These are phyloP conservation scores for Manacus vitellinus DNA, from an alignment of 2,113 vertebrate species.

Conservation along the genomic window DNA sequence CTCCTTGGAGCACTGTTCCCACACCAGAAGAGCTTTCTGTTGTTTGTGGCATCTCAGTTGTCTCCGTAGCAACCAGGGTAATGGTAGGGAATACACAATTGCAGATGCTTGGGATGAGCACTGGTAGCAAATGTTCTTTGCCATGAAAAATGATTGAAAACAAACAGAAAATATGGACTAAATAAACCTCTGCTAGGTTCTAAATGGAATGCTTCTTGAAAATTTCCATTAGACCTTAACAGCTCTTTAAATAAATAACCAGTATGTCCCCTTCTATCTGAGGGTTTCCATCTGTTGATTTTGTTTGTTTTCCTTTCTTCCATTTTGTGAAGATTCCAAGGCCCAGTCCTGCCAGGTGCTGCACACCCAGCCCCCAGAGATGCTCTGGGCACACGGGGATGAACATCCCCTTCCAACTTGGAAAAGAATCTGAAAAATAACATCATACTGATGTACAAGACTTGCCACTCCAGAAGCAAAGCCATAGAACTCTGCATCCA, in stretches of 20 bases:
- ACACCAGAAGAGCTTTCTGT: background rate
- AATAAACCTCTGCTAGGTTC: conserved; percentile 32
- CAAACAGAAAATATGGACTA: conserved; percentile 49
- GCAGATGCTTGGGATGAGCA: background rate
- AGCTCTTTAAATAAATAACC: conserved; percentile 53
- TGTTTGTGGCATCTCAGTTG: conserved; percentile 19
- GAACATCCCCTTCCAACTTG: background rate
- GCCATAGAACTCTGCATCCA: background rate
- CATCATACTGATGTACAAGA: background rate
- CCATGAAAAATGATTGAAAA: conserved; percentile 52
- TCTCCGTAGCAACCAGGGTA: background rate
- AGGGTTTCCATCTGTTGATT: conserved; percentile 41
- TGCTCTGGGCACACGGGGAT: accelerated
- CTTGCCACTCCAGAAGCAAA: background rate
- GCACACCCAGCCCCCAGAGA: background rate
- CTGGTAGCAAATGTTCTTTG: conserved; percentile 32
- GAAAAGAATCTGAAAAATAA: background rate
- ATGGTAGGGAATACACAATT: background rate
- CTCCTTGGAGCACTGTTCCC: background rate
- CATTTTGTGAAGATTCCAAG: background rate
- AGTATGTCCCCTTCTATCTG: background rate
- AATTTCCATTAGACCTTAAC: conserved; percentile 39
- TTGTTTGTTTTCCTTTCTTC: conserved; percentile 12
- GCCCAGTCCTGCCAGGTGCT: background rate
- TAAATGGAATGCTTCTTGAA: conserved; percentile 45